Percentiles rank a stretch among this genome's conserved stretches.
phyloP scores from a whole-genome alignment of 1,140 invertebrate species.

The Polypedilum vanderplanki region DNA sequence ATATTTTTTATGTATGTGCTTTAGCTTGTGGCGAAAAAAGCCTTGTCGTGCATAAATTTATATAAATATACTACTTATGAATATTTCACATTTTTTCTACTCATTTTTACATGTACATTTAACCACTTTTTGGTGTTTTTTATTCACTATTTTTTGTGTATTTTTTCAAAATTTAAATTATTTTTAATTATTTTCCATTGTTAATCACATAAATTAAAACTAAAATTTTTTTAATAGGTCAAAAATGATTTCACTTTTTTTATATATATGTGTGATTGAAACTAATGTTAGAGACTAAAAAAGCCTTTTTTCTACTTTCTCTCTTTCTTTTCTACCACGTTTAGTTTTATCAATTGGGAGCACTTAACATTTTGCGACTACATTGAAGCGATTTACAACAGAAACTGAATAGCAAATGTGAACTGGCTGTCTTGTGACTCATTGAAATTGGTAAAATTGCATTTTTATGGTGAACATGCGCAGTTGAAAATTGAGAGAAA shows the following conservation, averaged over 20 bases:
- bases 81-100: conserved; percentile 19
- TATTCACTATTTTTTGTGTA: not conserved
- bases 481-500: not conserved
- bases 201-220: too few species aligned
- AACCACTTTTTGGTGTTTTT: not conserved
- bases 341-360: not conserved
- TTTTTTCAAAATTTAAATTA: not conserved
- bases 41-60: conserved; percentile 25
- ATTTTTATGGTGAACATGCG: not conserved
- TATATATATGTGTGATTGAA: too few species aligned
- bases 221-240: too few species aligned
- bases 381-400: conserved; percentile 1
- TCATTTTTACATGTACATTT: conserved; percentile 2
- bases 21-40: not conserved
- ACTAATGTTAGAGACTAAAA: too few species aligned
- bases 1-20: conserved; percentile 22
- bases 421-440: not conserved
- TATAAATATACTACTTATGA: conserved; percentile 24
- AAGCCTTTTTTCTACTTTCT: not conserved
- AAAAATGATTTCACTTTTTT: too few species aligned
- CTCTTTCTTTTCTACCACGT: not conserved
- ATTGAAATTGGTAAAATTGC: conserved; percentile 23
- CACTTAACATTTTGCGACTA: not conserved
- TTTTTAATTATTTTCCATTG: too few species aligned
- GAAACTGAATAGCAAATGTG: not conserved